phyloP scores from a whole-genome alignment of 2,888 invertebrate species.

The Cerastis rubricosa region DNA sequence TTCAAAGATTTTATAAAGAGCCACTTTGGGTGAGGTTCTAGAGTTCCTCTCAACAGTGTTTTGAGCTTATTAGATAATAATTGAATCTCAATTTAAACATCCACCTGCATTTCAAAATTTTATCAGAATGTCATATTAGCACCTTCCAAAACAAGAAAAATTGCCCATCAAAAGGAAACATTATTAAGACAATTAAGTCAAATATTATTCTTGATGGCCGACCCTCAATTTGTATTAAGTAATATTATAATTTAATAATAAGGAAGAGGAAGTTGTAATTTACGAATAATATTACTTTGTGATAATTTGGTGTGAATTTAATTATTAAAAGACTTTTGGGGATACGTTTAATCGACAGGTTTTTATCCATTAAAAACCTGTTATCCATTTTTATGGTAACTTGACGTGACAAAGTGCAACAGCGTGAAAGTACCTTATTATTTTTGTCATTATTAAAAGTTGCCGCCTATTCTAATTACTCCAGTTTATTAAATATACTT shows the following conservation, averaged over 20 bases:
- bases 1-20: neutral
- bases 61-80: neutral
- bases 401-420: neutral
- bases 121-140: too few species aligned
- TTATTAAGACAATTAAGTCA: constrained; percentile 50
- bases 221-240: constrained; percentile 45
- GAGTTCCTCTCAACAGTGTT: neutral
- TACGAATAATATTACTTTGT: constrained; percentile 9
- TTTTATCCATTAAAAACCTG: neutral
- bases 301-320: constrained; percentile 14
- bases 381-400: neutral
- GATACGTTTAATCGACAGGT: neutral
- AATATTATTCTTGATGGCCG: constrained; percentile 44
- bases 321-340: neutral
- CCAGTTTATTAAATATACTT: too few species aligned
- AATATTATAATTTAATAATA: constrained; percentile 43
- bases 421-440: neutral
- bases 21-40: neutral
- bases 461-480: too few species aligned
- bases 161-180: too few species aligned
- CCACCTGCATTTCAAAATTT: neutral
- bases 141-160: neutral
- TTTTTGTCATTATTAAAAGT: neutral
- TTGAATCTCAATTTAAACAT: neutral
- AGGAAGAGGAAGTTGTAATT: constrained; percentile 24